Percentiles rank a stretch among this genome's conserved stretches.
Conservation (phyloP, 2,113 vertebrate genomes). For the Coturnix japonica region DNA sequence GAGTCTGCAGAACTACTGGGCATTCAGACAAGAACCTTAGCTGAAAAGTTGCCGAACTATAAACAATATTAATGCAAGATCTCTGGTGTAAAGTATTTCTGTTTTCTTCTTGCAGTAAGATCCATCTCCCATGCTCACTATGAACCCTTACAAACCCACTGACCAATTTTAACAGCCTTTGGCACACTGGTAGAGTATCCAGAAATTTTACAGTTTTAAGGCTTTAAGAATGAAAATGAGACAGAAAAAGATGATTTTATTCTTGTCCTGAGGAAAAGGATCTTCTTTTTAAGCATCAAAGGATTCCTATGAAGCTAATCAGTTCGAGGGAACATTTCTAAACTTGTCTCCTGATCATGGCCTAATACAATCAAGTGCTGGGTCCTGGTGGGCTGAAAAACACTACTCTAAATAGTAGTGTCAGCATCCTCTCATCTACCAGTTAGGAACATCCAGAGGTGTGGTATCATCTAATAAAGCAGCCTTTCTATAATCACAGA, state of each 20-base stretch:
- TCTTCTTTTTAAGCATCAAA: background rate
- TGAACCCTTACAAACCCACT: background rate
- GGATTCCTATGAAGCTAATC: conserved; percentile 1
- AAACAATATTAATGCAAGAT: background rate
- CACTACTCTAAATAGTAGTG: background rate
- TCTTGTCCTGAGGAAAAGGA: conserved; percentile 34
- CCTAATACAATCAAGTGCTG: background rate
- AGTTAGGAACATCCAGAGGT: background rate
- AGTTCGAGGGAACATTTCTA: conserved; percentile 5
- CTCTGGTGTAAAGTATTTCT: background rate
- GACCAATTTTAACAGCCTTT: background rate
- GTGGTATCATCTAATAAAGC: background rate
- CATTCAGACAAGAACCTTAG: background rate
- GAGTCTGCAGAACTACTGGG: background rate
- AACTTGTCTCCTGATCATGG: background rate
- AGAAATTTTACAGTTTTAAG: conserved; percentile 20
- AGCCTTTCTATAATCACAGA: background rate
- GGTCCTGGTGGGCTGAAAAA: background rate
- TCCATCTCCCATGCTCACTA: background rate
- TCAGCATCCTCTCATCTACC: background rate
- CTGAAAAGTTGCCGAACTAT: background rate
- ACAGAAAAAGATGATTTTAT: conserved; percentile 23
- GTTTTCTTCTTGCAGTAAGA: background rate
- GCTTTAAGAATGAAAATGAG: conserved; percentile 28
- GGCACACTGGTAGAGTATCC: conserved; percentile 18